Conservation (phyloP, 2,797 vertebrate species). For the Sebastes diaconus region DNA sequence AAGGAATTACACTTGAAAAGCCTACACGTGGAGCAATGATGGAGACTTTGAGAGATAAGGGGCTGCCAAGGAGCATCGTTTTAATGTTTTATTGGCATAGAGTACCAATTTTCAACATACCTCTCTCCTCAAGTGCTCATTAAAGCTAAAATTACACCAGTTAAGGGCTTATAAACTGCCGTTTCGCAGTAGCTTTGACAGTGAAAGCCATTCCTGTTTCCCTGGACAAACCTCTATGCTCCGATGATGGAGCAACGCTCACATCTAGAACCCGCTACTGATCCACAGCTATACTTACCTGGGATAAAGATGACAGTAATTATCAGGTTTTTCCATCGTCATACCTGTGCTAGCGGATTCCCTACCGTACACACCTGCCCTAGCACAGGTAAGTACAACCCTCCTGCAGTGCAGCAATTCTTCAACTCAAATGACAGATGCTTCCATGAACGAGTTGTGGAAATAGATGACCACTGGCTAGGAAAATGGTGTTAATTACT, state of each 20-base stretch:
- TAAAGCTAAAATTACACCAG: slow-evolving; percentile 77
- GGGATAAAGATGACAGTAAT: slow-evolving; percentile 78
- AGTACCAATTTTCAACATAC: slow-evolving; percentile 75
- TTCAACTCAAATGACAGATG: slow-evolving; percentile 66
- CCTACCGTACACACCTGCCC: slow-evolving; percentile 70
- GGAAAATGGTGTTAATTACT: neutral
- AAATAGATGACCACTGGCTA: slow-evolving; percentile 22
- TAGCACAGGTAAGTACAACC: slow-evolving; percentile 72
- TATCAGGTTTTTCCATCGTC: slow-evolving; percentile 77
- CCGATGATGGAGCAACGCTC: slow-evolving; percentile 49
- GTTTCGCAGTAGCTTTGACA: slow-evolving; percentile 49
- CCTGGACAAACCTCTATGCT: slow-evolving; percentile 40
- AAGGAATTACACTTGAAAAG: slow-evolving; percentile 53
- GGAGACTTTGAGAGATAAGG: slow-evolving; percentile 59
- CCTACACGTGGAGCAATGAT: slow-evolving; percentile 44
- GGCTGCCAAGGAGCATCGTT: slow-evolving; percentile 59
- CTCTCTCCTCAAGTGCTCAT: slow-evolving; percentile 73
- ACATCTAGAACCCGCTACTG: slow-evolving; percentile 40
- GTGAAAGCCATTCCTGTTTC: slow-evolving; percentile 64
- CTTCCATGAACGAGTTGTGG: slow-evolving; percentile 43
- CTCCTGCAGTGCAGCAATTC: slow-evolving; percentile 29
- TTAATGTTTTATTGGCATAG: slow-evolving; percentile 76
- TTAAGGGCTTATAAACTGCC: slow-evolving; percentile 76
- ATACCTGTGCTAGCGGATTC: slow-evolving; percentile 71
- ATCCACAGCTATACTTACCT: slow-evolving; percentile 77